Evolutionary conservation across 1,140 invertebrate genomes (phyloP), one percentile per base, ranked within the genome.

Genomic region (Pseudomyrmex gracilis): DNA sequence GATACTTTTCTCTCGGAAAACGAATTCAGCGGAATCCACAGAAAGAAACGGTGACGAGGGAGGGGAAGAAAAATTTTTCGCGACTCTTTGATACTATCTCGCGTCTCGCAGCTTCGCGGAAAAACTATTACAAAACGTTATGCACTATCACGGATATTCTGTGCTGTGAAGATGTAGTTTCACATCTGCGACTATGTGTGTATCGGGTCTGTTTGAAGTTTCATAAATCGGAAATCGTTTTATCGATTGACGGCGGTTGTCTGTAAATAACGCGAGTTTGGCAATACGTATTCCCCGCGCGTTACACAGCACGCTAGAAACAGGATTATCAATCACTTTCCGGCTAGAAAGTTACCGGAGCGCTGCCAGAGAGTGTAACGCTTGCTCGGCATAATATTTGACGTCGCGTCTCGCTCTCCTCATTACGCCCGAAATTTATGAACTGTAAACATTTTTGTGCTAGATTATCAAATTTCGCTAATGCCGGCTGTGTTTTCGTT

Each of bases 1-100:
- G 84, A 83, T 86, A 87, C 84, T 76, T 70, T 17, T 43, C 4
- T 17, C 76, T 76, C 78, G 22, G 70, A 57, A 70, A 74, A 71
- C 70, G 78, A 43, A 63, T 49, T 53, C 55, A 34, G n/a, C 43
- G 49, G 60, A 64, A 86, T 85, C 43, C 45, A 47, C 84, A 34
- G 34, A 34, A 34, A 34, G 34, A 34, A 34, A 34, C 34, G 34
- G 34, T 0, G 5, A 34, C 4, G 34, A 5, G 34, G 24, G 76
- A 70, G 34, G 5, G 34, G 34, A 34, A 34, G 4, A 34, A 34
- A 58, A 70, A 71, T 58, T 71, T 80, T 55, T 47, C 64, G 66
- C 53, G 53, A 71, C 22, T 24, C 53, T 60, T 71, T 43, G 66
- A 71, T 47, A 24, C 71, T 80, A 80, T 49, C 34, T 34, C 43